Base-by-base conservation (phyloP, 2,113 vertebrate species). In the Corythornis madagascariensis region DNA sequence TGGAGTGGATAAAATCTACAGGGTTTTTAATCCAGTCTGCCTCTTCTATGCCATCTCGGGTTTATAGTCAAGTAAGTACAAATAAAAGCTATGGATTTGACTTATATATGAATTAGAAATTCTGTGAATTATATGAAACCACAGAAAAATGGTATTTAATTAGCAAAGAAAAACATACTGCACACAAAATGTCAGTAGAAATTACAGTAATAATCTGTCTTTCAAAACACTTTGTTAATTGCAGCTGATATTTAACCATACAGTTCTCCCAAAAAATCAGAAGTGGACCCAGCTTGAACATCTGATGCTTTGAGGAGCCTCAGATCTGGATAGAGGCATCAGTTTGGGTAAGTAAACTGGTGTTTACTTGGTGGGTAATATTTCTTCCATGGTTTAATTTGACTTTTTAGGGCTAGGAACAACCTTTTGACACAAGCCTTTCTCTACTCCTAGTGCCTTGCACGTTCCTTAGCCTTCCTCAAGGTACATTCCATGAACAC, bases 161-260 rank as follows among this genome's bases (percentile, higher is more conserved):
- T 92, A 94, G 86, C 24, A 79, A 87, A 92, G 74, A 70, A 82
- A 73, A 86, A 73, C 55, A 80, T 53, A 85, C 67, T 22, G 4
- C 71, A 60, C 16, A 43, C 24, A 73, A 52, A 92, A 86, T 94
- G 77, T 79, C 91, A 89, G 77, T 26, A 90, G 74, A 85, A 90
- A 80, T 96, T 89, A 70, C 71, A 80, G 71, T 79, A 76, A 83
- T 90, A 92, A 87, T 75, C 63, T 85, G 1, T 91, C 91, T 90
- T 93, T 92, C 88, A 83, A 91, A 88, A 16, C 56, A 74, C 29
- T n/a, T 45, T 56, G 74, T 93, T 92, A 94, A 85, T 79, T 95
- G 65, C 71, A 20, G 71, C 64, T 94, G 60, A 85, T 88, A 88
- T 88, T 92, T 93, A 87, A 89, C 42, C 19, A 19, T 73, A 56